Percentiles rank a stretch among this genome's conserved stretches.
phyloP scores from a whole-genome alignment of 2,888 invertebrate species.

The Ariolimax columbianus region DNA sequence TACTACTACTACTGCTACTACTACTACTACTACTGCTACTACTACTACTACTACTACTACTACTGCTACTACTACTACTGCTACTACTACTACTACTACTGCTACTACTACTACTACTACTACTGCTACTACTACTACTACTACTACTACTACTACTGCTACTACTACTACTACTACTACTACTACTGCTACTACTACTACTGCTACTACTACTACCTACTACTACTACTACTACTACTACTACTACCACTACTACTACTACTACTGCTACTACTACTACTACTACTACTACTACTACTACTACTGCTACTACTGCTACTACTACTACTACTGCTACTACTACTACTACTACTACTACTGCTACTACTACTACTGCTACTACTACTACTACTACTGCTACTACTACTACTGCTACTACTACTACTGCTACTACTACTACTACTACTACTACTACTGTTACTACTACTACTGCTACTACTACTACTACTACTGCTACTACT shows the following conservation, averaged over 20 bases:
- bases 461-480: conserved; percentile 30
- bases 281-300: conserved; percentile 4
- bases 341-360: conserved; percentile 34
- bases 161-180: conserved; percentile 2
- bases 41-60: conserved; percentile 39
- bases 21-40: conserved; percentile 16
- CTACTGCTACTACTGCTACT: conserved; percentile 19
- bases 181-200: conserved; percentile 3
- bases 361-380: conserved; percentile 33
- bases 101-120: conserved; percentile 3
- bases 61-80: conserved; percentile 33
- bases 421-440: conserved; percentile 37
- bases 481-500: conserved; percentile 36
- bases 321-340: conserved; percentile 36
- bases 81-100: conserved; percentile 36
- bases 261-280: conserved; percentile 2
- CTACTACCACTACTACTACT: not conserved
- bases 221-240: conserved; percentile 7
- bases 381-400: conserved; percentile 37
- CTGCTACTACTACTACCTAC: too few species aligned
- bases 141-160: conserved; percentile 7
- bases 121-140: conserved; percentile 1
- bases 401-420: conserved; percentile 33
- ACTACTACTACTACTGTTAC: conserved; percentile 36
- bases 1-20: conserved; percentile 36